Percentiles rank a stretch among this genome's conserved stretches.
phyloP scores from a whole-genome alignment of 2,888 invertebrate species.

The Apantesis nais region DNA sequence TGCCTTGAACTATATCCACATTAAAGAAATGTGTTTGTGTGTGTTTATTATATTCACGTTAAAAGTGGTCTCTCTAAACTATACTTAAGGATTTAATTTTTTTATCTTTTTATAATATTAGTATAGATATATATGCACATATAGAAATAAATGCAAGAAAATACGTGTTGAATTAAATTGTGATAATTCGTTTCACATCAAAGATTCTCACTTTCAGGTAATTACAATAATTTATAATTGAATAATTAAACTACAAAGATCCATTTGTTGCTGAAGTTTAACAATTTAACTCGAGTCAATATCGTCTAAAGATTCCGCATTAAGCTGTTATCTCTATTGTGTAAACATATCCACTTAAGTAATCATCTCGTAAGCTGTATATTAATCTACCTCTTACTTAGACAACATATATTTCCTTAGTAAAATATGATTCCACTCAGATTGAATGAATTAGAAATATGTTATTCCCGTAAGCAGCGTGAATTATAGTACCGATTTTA shows the following conservation, averaged over 20 bases:
- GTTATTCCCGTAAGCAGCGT: not conserved
- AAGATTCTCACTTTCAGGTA: too few species aligned
- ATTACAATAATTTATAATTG: not conserved
- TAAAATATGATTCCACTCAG: not conserved
- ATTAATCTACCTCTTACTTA: conserved; percentile 10
- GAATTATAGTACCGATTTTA: not conserved
- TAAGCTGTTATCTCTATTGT: conserved; percentile 4
- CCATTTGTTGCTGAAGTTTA: not conserved
- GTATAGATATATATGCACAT: too few species aligned
- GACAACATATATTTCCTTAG: not conserved
- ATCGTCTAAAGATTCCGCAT: not conserved
- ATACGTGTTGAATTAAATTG: not conserved
- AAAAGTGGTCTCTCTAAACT: too few species aligned
- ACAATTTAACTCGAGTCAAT: not conserved
- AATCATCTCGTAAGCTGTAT: conserved; percentile 11
- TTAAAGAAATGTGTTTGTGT: too few species aligned
- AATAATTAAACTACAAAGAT: not conserved
- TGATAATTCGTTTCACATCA: not conserved
- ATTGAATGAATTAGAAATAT: not conserved
- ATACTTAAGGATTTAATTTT: too few species aligned
- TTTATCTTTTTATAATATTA: too few species aligned
- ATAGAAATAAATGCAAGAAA: too few species aligned
- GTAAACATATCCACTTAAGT: conserved; percentile 7
- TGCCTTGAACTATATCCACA: too few species aligned
- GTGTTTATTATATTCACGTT: too few species aligned